Evolutionary conservation across 2,888 invertebrate species (phyloP).

Genomic region (Drosophila stalkeri): DNA sequence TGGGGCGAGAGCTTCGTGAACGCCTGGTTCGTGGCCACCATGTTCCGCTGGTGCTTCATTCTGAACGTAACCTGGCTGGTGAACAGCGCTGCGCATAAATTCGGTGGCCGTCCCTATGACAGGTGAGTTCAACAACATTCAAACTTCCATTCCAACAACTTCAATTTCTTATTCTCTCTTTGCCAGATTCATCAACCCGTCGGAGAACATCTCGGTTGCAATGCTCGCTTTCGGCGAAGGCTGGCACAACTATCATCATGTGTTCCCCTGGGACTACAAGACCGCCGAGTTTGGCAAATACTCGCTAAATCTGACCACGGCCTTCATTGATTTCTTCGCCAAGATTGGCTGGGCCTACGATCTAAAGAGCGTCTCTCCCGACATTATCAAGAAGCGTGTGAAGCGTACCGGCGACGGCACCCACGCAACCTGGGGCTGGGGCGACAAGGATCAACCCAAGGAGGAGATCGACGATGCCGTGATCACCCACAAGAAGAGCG

Average conservation of each 20-base stretch:
- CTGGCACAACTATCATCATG: conserved; percentile 94
- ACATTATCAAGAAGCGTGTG: conserved; percentile 89
- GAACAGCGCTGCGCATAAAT: conserved; percentile 95
- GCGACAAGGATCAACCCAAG: conserved; percentile 88
- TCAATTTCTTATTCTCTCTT: not conserved
- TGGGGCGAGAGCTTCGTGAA: conserved; percentile 91
- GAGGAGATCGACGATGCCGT: conserved; percentile 87
- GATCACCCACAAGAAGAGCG: conserved; percentile 87
- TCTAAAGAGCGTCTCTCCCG: conserved; percentile 91
- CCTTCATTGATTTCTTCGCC: conserved; percentile 92
- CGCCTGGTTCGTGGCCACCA: conserved; percentile 89
- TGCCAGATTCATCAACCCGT: conserved; percentile 88
- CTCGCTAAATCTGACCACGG: conserved; percentile 90
- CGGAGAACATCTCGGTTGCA: conserved; percentile 88
- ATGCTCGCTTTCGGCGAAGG: conserved; percentile 89
- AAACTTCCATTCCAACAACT: not conserved
- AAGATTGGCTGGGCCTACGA: conserved; percentile 95
- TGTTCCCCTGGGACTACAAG: conserved; percentile 94
- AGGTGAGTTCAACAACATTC: conserved; percentile 84
- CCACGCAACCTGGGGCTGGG: conserved; percentile 93
- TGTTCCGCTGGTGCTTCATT: conserved; percentile 92
- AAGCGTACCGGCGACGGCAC: conserved; percentile 91
- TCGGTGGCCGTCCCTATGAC: conserved; percentile 91
- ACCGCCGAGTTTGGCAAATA: conserved; percentile 92
- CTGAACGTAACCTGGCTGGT: conserved; percentile 96